Percentiles rank a stretch among this genome's conserved stretches.
Conservation (phyloP, 2,888 invertebrate genomes). For the Ochropleura plecta region DNA sequence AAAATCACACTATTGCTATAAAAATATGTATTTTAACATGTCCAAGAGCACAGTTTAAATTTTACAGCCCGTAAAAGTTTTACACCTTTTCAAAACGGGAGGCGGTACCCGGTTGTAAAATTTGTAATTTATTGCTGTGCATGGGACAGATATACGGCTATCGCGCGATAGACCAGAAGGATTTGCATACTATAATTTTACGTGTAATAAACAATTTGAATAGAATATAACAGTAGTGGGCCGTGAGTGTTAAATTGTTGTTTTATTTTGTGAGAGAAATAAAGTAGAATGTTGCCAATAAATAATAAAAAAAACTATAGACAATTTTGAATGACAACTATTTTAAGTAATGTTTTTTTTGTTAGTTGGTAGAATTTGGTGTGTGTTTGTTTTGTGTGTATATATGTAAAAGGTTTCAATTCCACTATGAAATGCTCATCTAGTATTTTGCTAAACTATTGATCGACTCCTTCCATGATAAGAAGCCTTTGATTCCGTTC, state of each 20-base stretch:
- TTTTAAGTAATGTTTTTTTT: background rate
- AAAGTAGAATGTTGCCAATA: background rate
- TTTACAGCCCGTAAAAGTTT: constrained; percentile 80
- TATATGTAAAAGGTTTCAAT: no score
- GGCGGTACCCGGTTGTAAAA: constrained; percentile 73
- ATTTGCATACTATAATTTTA: constrained; percentile 69
- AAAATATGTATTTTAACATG: constrained; percentile 46
- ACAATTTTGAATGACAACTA: background rate
- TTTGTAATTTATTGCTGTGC: constrained; percentile 80
- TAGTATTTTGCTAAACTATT: no score
- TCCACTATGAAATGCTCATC: no score
- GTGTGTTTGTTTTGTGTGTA: no score
- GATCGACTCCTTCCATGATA: no score
- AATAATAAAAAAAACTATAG: no score
- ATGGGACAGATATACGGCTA: constrained; percentile 65
- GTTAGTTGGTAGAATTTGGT: no score
- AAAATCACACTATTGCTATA: constrained; percentile 14
- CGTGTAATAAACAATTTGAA: constrained; percentile 52
- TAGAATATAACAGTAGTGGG: constrained; percentile 19
- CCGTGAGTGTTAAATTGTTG: constrained; percentile 20
- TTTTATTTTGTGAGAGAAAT: background rate
- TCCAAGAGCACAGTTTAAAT: constrained; percentile 62
- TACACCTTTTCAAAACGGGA: constrained; percentile 77
- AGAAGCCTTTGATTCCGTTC: no score
- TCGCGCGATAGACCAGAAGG: constrained; percentile 57